Conservation (phyloP, 2,113 vertebrate genomes). For the Dicrurus megarhynchus region DNA sequence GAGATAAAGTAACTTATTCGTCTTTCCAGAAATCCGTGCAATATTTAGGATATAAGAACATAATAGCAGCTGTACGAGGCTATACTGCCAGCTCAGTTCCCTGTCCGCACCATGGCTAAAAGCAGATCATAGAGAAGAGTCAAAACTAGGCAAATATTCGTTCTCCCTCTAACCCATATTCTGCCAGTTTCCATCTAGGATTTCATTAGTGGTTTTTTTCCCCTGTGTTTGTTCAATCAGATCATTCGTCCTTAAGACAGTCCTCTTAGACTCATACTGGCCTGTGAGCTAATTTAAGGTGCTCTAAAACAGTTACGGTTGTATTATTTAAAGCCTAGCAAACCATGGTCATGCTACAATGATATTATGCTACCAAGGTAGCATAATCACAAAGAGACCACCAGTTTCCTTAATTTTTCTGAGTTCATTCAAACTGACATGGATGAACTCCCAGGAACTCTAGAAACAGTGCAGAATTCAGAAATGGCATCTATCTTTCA, state of each 20-base stretch:
- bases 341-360: background rate
- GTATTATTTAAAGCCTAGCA: background rate
- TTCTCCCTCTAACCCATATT: background rate
- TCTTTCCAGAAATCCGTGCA: background rate
- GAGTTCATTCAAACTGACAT: background rate
- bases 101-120: background rate
- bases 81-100: background rate
- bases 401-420: background rate
- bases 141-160: background rate
- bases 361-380: background rate
- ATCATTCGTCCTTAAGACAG: background rate
- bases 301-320: background rate
- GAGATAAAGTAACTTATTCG: background rate
- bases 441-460: background rate
- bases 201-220: constrained; percentile 1
- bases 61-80: background rate
- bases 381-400: background rate
- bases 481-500: background rate
- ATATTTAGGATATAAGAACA: background rate
- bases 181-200: background rate
- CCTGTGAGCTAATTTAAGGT: background rate
- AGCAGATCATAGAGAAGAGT: background rate
- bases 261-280: background rate
- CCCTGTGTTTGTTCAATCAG: background rate
- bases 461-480: background rate